Conservation (phyloP, 2,797 vertebrate species). For the Phataginus tetradactyla region DNA sequence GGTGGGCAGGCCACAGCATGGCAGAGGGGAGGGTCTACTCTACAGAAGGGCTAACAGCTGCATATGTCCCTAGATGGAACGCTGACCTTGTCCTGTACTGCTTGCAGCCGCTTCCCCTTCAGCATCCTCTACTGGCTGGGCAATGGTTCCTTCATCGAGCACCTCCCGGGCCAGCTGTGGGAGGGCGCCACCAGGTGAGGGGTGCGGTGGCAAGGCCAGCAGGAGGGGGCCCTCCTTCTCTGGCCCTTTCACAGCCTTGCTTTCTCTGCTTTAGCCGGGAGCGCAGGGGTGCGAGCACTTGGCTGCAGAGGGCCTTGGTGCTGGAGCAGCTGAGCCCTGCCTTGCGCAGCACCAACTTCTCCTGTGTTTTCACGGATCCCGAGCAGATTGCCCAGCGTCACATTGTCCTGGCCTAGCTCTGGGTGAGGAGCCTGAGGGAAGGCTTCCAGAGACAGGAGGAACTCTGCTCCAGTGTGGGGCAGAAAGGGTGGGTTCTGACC, state of each 20-base stretch:
- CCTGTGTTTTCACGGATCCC: slow-evolving; percentile 69
- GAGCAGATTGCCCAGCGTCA: slow-evolving; percentile 31
- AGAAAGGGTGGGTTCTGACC: not conserved
- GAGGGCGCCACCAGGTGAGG: slow-evolving; percentile 66
- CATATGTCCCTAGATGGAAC: slow-evolving; percentile 29
- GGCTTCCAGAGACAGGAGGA: not conserved
- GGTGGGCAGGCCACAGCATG: not conserved
- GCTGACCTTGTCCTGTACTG: slow-evolving; percentile 60
- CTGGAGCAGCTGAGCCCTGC: slow-evolving; percentile 60
- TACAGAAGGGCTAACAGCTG: not conserved
- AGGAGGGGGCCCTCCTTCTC: not conserved
- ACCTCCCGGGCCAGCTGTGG: slow-evolving; percentile 67
- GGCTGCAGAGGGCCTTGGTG: slow-evolving; percentile 47
- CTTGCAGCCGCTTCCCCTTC: slow-evolving; percentile 74
- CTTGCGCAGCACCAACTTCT: slow-evolving; percentile 67
- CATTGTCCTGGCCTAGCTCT: slow-evolving; percentile 54
- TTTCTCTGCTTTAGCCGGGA: not conserved
- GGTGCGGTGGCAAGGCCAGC: rapidly evolving
- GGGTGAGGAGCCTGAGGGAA: slow-evolving; percentile 57
- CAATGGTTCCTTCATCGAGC: slow-evolving; percentile 88
- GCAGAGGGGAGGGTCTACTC: not conserved
- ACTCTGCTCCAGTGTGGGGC: not conserved
- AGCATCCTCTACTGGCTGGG: slow-evolving; percentile 91
- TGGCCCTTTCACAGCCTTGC: not conserved
- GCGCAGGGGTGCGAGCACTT: not conserved